A percentile compares a stretch with the other conserved stretches of the same genome.
phyloP scores from a whole-genome alignment of 2,797 vertebrate genomes.

The Enteromius radiatus region DNA sequence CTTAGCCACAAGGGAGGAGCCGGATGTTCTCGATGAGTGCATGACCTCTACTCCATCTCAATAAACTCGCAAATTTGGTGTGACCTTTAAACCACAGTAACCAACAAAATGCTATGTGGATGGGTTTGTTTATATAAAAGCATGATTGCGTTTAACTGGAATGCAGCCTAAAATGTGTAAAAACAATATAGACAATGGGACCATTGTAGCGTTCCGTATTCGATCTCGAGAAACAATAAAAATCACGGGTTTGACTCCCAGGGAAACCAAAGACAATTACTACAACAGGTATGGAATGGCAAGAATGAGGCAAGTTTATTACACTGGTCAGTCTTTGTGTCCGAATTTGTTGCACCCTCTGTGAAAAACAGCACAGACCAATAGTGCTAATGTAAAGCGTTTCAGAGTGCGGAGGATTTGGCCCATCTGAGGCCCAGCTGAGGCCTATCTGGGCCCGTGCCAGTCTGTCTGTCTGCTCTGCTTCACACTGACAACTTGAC shows the following conservation, averaged over 20 bases:
- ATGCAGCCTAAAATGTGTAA: slow-evolving; percentile 19
- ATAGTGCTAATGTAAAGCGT: slow-evolving; percentile 31
- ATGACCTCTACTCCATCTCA: slow-evolving; percentile 53
- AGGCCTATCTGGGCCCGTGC: slow-evolving; percentile 44
- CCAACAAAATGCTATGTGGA: slow-evolving; percentile 44
- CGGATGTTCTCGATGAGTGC: slow-evolving; percentile 39
- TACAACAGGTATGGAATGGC: slow-evolving; percentile 17
- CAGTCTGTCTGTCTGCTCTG: slow-evolving; percentile 50
- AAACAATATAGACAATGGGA: slow-evolving; percentile 3
- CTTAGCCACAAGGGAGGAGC: slow-evolving; percentile 51
- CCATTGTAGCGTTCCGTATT: neutral
- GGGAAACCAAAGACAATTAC: neutral
- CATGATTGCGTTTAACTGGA: slow-evolving; percentile 37
- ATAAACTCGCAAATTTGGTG: slow-evolving; percentile 49
- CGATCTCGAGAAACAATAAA: neutral
- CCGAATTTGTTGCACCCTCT: slow-evolving; percentile 25
- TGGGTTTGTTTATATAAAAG: slow-evolving; percentile 44
- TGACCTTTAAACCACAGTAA: slow-evolving; percentile 48
- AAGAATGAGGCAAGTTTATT: slow-evolving; percentile 9
- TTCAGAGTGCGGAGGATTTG: slow-evolving; percentile 41
- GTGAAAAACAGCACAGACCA: slow-evolving; percentile 41
- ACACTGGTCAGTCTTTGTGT: slow-evolving; percentile 29
- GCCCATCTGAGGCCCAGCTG: slow-evolving; percentile 36
- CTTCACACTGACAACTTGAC: slow-evolving; percentile 50
- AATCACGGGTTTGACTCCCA: neutral